Conservation (phyloP, 2,888 invertebrate species). For the Pasiphila rectangulata region DNA sequence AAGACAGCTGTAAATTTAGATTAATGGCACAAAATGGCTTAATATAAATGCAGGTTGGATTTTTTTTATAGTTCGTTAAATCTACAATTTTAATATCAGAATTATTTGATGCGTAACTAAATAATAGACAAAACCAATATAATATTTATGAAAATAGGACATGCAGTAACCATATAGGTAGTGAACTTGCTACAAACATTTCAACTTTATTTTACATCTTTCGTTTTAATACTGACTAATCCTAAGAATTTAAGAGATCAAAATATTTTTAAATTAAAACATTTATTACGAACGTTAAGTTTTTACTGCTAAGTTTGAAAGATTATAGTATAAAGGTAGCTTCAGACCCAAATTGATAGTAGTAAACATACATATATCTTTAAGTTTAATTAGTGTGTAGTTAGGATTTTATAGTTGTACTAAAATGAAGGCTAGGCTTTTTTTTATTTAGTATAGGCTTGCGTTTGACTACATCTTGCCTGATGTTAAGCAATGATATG, state of each 20-base stretch:
- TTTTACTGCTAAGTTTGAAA: conserved; percentile 23
- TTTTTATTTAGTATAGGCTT: neutral
- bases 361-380: conserved; percentile 23
- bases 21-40: too few relatives aligned
- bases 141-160: neutral
- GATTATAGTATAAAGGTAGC: conserved; percentile 18
- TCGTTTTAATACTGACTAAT: conserved; percentile 1
- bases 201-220: neutral
- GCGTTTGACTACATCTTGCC: too few relatives aligned
- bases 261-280: conserved; percentile 22
- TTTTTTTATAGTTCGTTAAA: too few relatives aligned
- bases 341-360: conserved; percentile 23
- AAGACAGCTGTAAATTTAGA: neutral
- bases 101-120: too few relatives aligned
- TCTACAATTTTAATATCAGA: too few relatives aligned
- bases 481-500: too few relatives aligned
- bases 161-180: neutral
- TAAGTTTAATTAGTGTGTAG: conserved; percentile 19
- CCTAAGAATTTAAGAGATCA: conserved; percentile 20
- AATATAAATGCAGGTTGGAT: too few relatives aligned
- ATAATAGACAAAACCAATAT: too few relatives aligned
- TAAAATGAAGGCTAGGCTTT: conserved; percentile 16
- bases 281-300: conserved; percentile 20
- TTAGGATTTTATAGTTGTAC: conserved; percentile 15
- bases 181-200: neutral